A percentile compares a stretch with the other conserved stretches of the same genome.
These are phyloP conservation scores for Troilus luridus DNA, from an alignment of 2,888 invertebrate species.

Conservation along the genomic window DNA sequence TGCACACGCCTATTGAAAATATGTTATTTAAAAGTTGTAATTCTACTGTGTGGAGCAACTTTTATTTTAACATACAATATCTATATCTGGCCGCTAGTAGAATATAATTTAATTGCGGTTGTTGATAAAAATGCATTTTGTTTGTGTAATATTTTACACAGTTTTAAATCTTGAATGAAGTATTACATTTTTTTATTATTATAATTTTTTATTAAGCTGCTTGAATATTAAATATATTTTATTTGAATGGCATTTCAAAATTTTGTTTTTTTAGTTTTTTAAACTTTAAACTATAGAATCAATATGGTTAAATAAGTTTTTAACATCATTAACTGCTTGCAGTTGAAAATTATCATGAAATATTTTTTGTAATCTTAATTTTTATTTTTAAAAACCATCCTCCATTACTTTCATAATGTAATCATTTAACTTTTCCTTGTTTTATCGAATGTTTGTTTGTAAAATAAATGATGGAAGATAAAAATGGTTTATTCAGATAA, in stretches of 20 bases:
- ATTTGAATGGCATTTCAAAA: neutral
- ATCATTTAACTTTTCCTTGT: neutral
- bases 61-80: neutral
- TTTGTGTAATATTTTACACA: neutral
- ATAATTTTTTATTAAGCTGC: neutral
- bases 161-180: neutral
- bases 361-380: neutral
- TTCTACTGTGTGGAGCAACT: neutral
- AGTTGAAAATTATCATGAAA: neutral
- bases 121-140: neutral
- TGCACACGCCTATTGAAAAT: neutral
- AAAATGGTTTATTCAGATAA: neutral
- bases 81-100: neutral
- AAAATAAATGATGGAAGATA: neutral
- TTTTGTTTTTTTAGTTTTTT: neutral
- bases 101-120: conserved; percentile 1
- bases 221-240: neutral
- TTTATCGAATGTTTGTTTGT: too few species aligned
- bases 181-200: neutral
- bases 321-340: neutral
- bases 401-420: neutral
- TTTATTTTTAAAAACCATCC: neutral
- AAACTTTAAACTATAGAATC: neutral
- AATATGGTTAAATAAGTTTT: neutral
- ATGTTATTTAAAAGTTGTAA: neutral